phyloP scores from a whole-genome alignment of 1,140 invertebrate species.

The Steinernema feltiae region DNA sequence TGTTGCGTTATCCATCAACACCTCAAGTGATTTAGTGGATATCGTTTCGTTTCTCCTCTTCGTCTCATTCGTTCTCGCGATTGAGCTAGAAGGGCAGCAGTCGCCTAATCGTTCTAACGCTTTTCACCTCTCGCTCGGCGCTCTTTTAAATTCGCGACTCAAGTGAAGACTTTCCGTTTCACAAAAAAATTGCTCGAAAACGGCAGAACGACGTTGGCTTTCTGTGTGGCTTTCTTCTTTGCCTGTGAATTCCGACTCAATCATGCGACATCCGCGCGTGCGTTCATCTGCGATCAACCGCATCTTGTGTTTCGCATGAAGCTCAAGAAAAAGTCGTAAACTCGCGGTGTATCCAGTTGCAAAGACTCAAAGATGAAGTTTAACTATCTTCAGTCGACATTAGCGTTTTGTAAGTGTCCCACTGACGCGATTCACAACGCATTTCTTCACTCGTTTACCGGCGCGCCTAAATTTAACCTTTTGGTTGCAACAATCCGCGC shows the following conservation, averaged over 20 bases:
- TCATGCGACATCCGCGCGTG: too few species aligned
- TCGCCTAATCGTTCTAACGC: not conserved
- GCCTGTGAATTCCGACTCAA: too few species aligned
- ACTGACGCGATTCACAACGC: not conserved
- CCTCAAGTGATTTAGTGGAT: conserved; percentile 9
- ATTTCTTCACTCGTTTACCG: too few species aligned
- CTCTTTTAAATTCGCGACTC: too few species aligned
- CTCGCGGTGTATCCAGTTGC: not conserved
- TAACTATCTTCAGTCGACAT: not conserved
- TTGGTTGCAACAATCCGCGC: too few species aligned
- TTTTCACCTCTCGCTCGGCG: not conserved
- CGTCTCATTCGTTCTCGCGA: not conserved
- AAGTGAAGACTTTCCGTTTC: too few species aligned
- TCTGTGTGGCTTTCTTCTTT: too few species aligned
- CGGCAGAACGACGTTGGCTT: too few species aligned
- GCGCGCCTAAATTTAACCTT: too few species aligned
- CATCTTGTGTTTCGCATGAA: too few species aligned
- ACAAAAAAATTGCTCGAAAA: too few species aligned
- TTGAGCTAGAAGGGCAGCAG: not conserved
- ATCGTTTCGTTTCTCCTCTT: not conserved
- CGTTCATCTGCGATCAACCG: not conserved
- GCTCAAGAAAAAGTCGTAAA: not conserved
- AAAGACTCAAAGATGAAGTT: not conserved
- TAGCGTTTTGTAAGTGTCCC: not conserved
- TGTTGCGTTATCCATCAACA: conserved; percentile 15